Evolutionary conservation across 2,888 invertebrate genomes (phyloP), one percentile per base, ranked within the genome.

Genomic region (Lagria hirta): DNA sequence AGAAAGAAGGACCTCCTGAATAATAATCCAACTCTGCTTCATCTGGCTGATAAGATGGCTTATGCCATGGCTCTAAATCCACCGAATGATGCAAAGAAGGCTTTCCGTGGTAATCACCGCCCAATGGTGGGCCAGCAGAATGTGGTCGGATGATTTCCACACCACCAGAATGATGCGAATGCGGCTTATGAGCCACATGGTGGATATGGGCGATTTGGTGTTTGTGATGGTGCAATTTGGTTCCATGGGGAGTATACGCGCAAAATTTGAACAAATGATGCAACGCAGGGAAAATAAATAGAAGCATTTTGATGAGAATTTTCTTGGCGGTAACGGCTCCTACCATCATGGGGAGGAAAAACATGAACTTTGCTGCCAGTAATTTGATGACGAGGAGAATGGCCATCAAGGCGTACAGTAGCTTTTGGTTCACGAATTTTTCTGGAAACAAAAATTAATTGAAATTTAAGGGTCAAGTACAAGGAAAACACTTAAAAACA

Each of bases 301-400:
- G 76, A 7, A 91, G 69, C 34, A 89, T 73, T 65, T 91, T 90
- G 24, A 91, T 73, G 61, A 90, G 78, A 58, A 91, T 75, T 68
- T 90, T 90, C 73, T 91, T 91, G 2, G 90, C 90, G 0, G 89
- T 83, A 1, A 85, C 84, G 10, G 88, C 81, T 2, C 90, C 90
- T 55, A 90, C 79, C 30, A 90, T 72, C 30, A 89, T 70, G 0
- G 90, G 90, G 48, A 89, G 71, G 11, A 91, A 75, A 73, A 90
- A 89, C 63, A 90, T 76, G 49, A 89, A 72, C 71, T 89, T 89
- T 57, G 89, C 71, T 49, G 87, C 88, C 52, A 90, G 81, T 48
- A 91, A 74, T 65, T 89, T 89, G 40, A 90, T 78, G 28, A 90
- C 83, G 33, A 91, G 71, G 48, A 90, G 72, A 20, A 90, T 75